A percentile compares a stretch with the other conserved stretches of the same genome.
Conservation (phyloP, 2,113 vertebrate genomes). For the Xiphophorus hellerii region DNA sequence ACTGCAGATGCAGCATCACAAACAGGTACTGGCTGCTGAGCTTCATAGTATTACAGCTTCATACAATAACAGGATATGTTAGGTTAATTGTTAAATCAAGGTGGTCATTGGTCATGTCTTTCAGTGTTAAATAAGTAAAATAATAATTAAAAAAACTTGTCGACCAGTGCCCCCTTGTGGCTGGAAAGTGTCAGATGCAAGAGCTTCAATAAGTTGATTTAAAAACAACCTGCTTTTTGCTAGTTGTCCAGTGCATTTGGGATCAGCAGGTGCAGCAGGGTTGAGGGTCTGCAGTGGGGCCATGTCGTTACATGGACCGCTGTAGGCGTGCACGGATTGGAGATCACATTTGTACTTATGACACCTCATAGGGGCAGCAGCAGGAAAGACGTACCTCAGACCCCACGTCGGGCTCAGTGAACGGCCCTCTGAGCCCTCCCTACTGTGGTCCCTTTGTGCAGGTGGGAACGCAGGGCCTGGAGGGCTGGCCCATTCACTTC, state of each 20-base stretch:
- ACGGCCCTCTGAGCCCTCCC: constrained; percentile 84
- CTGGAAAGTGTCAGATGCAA: constrained; percentile 17
- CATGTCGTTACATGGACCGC: constrained; percentile 15
- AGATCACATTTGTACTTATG: constrained; percentile 75
- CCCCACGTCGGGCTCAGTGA: constrained; percentile 77
- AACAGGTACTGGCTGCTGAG: constrained; percentile 84
- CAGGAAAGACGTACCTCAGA: constrained; percentile 87
- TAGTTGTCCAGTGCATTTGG: background rate
- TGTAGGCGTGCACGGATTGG: constrained; percentile 58
- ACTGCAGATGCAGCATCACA: constrained; percentile 92
- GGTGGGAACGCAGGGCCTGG: constrained; percentile 85
- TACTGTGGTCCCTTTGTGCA: constrained; percentile 90
- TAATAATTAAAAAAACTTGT: background rate
- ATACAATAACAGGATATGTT: constrained; percentile 1
- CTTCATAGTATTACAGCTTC: background rate
- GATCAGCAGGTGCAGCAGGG: constrained; percentile 42
- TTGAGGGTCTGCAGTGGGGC: constrained; percentile 46
- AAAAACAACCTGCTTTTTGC: no score
- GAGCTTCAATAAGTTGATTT: background rate
- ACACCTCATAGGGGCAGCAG: constrained; percentile 78
- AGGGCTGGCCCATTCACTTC: constrained; percentile 93
- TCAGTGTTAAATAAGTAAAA: background rate
- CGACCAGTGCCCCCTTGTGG: constrained; percentile 63
- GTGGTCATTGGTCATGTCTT: background rate
- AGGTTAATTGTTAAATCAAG: constrained; percentile 3